Percentiles rank a stretch among this genome's conserved stretches.
phyloP scores from a whole-genome alignment of 2,888 invertebrate species.

The Petrolisthes manimaculis region DNA sequence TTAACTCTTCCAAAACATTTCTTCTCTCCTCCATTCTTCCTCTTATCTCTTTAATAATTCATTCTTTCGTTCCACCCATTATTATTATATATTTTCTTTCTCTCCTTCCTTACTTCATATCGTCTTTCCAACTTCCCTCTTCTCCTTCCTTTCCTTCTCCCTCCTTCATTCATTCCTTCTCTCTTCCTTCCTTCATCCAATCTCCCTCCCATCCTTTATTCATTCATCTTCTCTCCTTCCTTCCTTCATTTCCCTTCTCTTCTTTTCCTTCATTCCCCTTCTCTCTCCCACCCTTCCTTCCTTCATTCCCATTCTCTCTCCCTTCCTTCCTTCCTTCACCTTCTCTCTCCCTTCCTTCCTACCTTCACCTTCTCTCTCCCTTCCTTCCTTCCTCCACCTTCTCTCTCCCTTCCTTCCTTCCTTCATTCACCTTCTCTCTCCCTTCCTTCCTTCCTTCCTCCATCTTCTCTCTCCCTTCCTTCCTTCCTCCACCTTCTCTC shows the following conservation, averaged over 20 bases:
- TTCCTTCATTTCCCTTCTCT: too few species aligned
- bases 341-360: conserved; percentile 10
- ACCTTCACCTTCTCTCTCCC: background rate
- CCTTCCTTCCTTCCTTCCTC: background rate
- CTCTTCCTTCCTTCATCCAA: background rate
- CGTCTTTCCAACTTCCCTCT: background rate
- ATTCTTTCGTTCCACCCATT: too few species aligned
- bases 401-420: background rate
- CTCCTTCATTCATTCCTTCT: background rate
- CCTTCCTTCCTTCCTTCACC: background rate
- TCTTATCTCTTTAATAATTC: too few species aligned
- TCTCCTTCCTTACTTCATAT: background rate
- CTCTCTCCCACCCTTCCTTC: background rate
- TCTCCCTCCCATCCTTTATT: too few species aligned
- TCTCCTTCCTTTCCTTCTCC: background rate
- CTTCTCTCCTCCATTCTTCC: too few species aligned
- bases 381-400: background rate
- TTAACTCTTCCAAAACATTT: background rate
- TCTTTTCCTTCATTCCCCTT: too few species aligned
- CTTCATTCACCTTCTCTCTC: background rate
- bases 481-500: background rate
- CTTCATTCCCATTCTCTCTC: background rate
- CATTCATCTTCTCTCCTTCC: too few species aligned
- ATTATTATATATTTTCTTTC: background rate
- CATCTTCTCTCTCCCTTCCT: background rate